Evolutionary conservation across 1,140 invertebrate species (phyloP).

Genomic region (Oscheius sp.): DNA sequence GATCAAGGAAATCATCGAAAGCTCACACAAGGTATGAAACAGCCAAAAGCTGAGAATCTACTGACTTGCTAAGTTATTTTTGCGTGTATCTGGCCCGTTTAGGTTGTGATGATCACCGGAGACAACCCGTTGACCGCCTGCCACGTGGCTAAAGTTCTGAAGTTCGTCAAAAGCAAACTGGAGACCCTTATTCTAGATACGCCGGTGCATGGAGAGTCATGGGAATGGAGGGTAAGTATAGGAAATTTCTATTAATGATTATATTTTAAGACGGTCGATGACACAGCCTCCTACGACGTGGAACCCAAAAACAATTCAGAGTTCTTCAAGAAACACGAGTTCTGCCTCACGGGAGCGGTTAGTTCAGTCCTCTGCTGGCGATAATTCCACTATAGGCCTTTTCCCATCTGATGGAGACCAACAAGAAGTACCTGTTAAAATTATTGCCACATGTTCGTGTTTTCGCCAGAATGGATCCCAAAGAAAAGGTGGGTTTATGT

Average conservation of each 20-base stretch:
- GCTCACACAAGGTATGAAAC: constrained; percentile 50
- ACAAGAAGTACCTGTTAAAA: constrained; percentile 70
- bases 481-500: constrained; percentile 72
- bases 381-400: constrained; percentile 68
- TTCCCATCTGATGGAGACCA: constrained; percentile 70
- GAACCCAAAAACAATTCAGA: constrained; percentile 60
- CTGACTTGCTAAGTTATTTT: no score
- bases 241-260: not conserved
- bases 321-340: constrained; percentile 73
- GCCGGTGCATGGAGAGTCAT: constrained; percentile 18
- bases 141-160: constrained; percentile 90
- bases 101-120: constrained; percentile 97
- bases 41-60: no score
- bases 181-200: constrained; percentile 70
- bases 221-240: constrained; percentile 17
- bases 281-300: constrained; percentile 65
- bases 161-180: constrained; percentile 75
- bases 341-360: constrained; percentile 89
- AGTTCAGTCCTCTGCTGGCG: constrained; percentile 16
- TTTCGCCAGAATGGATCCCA: constrained; percentile 88
- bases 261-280: constrained; percentile 62
- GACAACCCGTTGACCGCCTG: constrained; percentile 98
- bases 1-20: constrained; percentile 62
- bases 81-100: constrained; percentile 44
- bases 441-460: constrained; percentile 82